Evolutionary conservation across 2,888 invertebrate genomes (phyloP), one percentile per base, ranked within the genome.

Genomic region (Pristionchus japonicus): DNA sequence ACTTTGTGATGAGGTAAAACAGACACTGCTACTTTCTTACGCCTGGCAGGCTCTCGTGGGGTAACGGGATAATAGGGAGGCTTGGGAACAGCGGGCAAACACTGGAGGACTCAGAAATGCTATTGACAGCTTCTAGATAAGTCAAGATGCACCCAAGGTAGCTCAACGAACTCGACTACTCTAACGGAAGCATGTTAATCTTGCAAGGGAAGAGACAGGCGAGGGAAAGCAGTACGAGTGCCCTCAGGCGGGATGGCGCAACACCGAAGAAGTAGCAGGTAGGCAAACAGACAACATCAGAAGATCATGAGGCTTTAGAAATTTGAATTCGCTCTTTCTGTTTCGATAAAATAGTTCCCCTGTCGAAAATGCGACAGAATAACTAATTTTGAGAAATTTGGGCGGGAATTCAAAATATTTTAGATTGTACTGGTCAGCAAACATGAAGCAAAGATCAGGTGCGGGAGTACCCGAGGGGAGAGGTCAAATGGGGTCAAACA

Each of bases 161-260:
- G 43, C 7, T 43, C 43, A 11, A 43, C n/a, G n/a, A n/a, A n/a
- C n/a, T n/a, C n/a, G 64, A 31, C 31, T 31, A 31, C 7, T 31
- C 64, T 15, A 31, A 37, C 17, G 40, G 2, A 34, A 70, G 70
- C 57, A 1, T 7, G 20, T 15, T 37, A 57, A 57, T n/a, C n/a
- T n/a, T n/a, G 57, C 23, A 3, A 70, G 70, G n/a, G 70, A 70
- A 20, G 70, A 70, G 37, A 37, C 37, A 9, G 31, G 52, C 13
- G 37, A 20, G 37, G 37, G 70, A 70, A 70, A 70, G 37, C 37
- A 70, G 70, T 70, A 70, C 70, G 37, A 70, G 70, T 70, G 70
- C 20, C 34, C 70, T 34, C 57, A 23, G 15, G 20, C 20, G 34
- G 17, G 70, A 20, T 1, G 64, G 64, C 64, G 64, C 11, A 31